Conservation (phyloP, 2,888 invertebrate species). For the Aphidoletes aphidimyza region DNA sequence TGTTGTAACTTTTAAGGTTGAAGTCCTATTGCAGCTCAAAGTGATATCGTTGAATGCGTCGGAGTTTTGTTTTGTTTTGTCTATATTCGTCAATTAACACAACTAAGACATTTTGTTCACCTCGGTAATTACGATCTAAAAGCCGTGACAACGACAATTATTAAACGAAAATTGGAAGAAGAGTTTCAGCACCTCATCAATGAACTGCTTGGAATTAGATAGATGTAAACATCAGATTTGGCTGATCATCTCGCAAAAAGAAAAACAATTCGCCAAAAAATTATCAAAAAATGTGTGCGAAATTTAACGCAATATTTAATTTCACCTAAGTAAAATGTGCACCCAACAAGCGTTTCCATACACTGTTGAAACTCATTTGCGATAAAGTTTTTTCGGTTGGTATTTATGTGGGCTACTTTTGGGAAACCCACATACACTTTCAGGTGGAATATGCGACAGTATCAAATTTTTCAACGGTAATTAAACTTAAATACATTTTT, state of each 20-base stretch:
- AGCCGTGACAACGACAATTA: slow-evolving; percentile 35
- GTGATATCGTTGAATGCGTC: slow-evolving; percentile 15
- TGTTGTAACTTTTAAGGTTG: not conserved
- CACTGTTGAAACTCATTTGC: too few relatives aligned
- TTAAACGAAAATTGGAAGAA: not conserved
- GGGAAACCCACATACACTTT: too few relatives aligned
- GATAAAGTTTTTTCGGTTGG: too few relatives aligned
- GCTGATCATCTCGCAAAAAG: too few relatives aligned
- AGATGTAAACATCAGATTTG: too few relatives aligned
- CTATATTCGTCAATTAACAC: too few relatives aligned
- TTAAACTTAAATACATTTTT: not conserved
- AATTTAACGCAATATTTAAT: too few relatives aligned
- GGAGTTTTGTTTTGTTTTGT: not conserved
- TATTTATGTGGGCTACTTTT: too few relatives aligned
- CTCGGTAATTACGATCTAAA: not conserved
- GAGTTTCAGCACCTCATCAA: not conserved
- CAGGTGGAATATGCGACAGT: not conserved
- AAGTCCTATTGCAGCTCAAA: not conserved
- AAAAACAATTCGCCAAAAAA: too few relatives aligned
- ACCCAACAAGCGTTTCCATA: too few relatives aligned
- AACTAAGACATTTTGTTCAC: not conserved
- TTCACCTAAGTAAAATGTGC: too few relatives aligned
- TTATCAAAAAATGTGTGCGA: too few relatives aligned
- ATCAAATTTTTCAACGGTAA: not conserved
- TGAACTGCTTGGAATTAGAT: not conserved